Evolutionary conservation across 2,797 vertebrate genomes (phyloP), one percentile per base, ranked within the genome.

Genomic region (Hippoglossus hippoglossus): DNA sequence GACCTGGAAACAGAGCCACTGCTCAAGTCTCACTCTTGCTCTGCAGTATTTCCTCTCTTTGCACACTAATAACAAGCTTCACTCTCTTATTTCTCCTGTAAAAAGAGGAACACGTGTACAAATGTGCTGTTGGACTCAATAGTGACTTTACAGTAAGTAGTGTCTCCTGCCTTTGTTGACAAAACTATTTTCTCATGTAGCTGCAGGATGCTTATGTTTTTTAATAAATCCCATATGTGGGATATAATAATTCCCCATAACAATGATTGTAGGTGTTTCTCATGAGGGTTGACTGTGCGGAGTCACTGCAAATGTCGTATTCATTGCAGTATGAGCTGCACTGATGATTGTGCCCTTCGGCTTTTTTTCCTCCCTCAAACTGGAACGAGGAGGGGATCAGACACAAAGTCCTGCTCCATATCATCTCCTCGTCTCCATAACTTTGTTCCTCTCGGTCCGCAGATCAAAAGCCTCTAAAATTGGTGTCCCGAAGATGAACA

Each of bases 381-480:
- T 85, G 50, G 34, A 68, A 18, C 26, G 26, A 21, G 15, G 16
- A 0, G 25, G 21, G 21, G 39, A 6, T 46, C 44, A 25, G 18
- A 6, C 7, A 7, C 19, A 41, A 13, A 51, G 7, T 44, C 41
- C 41, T 44, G 10, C 41, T 44, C 41, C 41, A 19, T 70, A 73
- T 79, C 79, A 82, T 80, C 81, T 64, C 76, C 92, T 92, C 90
- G 92, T 93, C 91, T 90, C 85, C 90, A 92, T 93, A 95, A 96
- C 94, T 94, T 95, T 94, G 94, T 95, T 95, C 93, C 95, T 95
- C 95, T 95, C 92, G 95, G 94, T 96, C 94, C 92, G 94, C 92
- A 95, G 96, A 98, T 98, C 96, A 98, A 98, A 98, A 95, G 91
- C 83, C 79, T 86, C 89, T 86, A 90, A 93, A 88, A 94, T 93